Evolutionary conservation across 1,140 invertebrate species (phyloP).

Genomic region (Cotesia glomerata): DNA sequence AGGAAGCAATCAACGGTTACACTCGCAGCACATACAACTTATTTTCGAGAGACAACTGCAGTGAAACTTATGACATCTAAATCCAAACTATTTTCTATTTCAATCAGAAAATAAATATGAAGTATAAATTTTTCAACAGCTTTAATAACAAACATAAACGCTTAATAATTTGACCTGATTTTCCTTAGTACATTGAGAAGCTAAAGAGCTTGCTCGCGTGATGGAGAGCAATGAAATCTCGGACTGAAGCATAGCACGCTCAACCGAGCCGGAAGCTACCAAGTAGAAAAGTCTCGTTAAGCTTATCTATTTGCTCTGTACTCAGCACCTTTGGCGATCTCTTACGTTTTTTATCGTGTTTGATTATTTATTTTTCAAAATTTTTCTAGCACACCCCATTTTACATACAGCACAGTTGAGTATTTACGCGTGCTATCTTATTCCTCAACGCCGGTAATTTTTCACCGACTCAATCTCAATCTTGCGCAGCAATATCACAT

Average conservation of each 20-base stretch:
- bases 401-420: no score
- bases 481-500: no score
- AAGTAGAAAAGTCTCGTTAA: conserved; percentile 22
- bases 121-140: no score
- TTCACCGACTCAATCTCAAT: no score
- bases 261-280: background rate
- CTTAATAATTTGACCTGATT: background rate
- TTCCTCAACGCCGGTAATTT: no score
- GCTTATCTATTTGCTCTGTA: conserved; percentile 15
- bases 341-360: background rate
- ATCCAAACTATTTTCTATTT: background rate
- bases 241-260: background rate
- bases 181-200: background rate
- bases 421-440: background rate
- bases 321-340: conserved; percentile 17
- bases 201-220: background rate
- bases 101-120: no score
- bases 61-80: background rate
- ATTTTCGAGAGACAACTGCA: background rate
- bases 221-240: background rate
- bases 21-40: no score
- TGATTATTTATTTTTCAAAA: background rate
- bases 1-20: background rate
- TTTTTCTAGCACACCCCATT: background rate
- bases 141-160: background rate